These are phyloP conservation scores for Pammene aurita DNA, from an alignment of 2,888 invertebrate genomes.

Conservation along the genomic window DNA sequence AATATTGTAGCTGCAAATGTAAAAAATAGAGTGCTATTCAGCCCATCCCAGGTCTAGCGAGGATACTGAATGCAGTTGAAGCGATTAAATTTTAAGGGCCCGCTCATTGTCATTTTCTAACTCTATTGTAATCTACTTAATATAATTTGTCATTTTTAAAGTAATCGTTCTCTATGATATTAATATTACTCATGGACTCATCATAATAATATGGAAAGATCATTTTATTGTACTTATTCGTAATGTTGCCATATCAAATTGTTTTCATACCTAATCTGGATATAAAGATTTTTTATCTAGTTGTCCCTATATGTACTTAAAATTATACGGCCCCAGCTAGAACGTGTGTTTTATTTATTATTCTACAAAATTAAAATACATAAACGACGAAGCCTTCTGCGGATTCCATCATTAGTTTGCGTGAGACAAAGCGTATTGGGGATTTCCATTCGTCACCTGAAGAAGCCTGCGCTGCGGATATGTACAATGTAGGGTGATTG, in stretches of 20 bases:
- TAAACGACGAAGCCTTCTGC: too few species aligned
- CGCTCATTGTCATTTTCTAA: conserved; percentile 55
- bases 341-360: conserved; percentile 52
- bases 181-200: conserved; percentile 54
- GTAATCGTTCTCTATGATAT: conserved; percentile 49
- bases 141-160: conserved; percentile 60
- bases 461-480: too few species aligned
- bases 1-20: background rate
- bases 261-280: conserved; percentile 72
- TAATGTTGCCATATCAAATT: conserved; percentile 78
- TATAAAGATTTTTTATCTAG: conserved; percentile 76
- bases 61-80: background rate
- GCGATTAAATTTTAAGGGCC: conserved; percentile 46
- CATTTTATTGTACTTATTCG: conserved; percentile 63
- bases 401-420: too few species aligned
- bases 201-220: conserved; percentile 56
- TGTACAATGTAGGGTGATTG: too few species aligned
- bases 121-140: conserved; percentile 50
- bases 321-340: conserved; percentile 76
- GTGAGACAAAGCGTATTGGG: too few species aligned
- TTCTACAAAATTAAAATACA: background rate
- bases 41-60: too few species aligned
- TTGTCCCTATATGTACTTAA: conserved; percentile 75
- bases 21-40: too few species aligned
- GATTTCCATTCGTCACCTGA: too few species aligned